Conservation (phyloP, 64 coral and sea anemone genomes). For the Orbicella faveolata region DNA sequence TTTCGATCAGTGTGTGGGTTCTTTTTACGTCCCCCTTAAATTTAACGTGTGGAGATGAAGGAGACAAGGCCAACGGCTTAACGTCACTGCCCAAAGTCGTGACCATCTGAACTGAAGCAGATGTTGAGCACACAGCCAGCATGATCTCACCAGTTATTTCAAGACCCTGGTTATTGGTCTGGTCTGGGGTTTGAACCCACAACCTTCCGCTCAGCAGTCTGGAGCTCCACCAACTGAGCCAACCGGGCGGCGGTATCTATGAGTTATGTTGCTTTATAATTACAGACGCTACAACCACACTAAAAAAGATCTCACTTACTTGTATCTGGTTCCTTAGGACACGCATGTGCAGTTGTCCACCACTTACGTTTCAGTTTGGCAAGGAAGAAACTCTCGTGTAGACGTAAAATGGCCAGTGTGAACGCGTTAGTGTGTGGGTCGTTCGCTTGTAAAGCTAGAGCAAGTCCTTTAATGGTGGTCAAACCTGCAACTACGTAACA, state of each 20-base stretch:
- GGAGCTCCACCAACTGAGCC: not conserved
- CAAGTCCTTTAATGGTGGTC: conserved; percentile 34
- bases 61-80: too few species aligned
- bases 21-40: too few species aligned
- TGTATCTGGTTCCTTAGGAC: not conserved
- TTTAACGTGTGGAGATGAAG: too few species aligned
- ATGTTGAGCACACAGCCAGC: too few species aligned
- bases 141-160: too few species aligned
- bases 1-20: too few species aligned
- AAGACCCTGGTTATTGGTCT: too few species aligned
- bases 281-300: not conserved
- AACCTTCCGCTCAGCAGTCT: too few species aligned
- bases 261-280: not conserved
- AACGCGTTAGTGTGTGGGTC: conserved; percentile 24
- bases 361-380: conserved; percentile 47
- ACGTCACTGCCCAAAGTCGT: too few species aligned
- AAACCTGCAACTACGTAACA: conserved; percentile 47
- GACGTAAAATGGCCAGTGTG: conserved; percentile 42
- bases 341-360: conserved; percentile 46
- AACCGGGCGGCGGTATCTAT: too few species aligned
- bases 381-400: conserved; percentile 44
- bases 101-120: too few species aligned
- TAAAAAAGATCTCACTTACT: conserved; percentile 6
- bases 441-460: conserved; percentile 44
- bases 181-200: too few species aligned